Conservation (phyloP, 2,113 vertebrate genomes). For the Charadrius vociferus region DNA sequence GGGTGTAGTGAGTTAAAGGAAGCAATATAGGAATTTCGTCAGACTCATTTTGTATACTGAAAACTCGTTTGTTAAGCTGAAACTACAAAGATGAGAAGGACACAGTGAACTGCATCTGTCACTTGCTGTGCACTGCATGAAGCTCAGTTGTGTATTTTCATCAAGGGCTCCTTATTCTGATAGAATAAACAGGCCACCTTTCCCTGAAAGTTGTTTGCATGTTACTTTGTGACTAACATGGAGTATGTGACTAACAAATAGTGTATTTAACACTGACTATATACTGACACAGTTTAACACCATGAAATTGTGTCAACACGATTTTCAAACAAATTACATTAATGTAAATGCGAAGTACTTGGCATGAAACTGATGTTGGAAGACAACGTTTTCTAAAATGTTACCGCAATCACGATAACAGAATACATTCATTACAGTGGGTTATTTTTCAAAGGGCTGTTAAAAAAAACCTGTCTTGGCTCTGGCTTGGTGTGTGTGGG, state of each 20-base stretch:
- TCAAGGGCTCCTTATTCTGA: neutral
- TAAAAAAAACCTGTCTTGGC: neutral
- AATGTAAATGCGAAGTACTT: neutral
- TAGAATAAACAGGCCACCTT: neutral
- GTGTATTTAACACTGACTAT: neutral
- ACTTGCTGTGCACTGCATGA: neutral
- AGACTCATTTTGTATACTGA: neutral
- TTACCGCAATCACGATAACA: neutral
- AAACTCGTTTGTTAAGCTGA: neutral
- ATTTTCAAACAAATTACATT: neutral
- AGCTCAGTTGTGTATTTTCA: neutral
- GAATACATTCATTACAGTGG: neutral
- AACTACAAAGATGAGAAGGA: neutral
- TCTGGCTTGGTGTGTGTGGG: accelerated
- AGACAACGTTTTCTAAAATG: neutral
- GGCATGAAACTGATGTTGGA: neutral
- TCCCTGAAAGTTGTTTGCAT: neutral
- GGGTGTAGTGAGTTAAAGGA: neutral
- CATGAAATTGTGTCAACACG: neutral
- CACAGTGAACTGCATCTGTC: neutral
- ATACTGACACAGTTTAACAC: neutral
- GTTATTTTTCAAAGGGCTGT: neutral
- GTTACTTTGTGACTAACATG: neutral
- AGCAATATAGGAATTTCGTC: neutral
- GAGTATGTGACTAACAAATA: neutral